These are phyloP conservation scores for Muscina levida DNA, from an alignment of 2,888 invertebrate genomes.

Conservation along the genomic window DNA sequence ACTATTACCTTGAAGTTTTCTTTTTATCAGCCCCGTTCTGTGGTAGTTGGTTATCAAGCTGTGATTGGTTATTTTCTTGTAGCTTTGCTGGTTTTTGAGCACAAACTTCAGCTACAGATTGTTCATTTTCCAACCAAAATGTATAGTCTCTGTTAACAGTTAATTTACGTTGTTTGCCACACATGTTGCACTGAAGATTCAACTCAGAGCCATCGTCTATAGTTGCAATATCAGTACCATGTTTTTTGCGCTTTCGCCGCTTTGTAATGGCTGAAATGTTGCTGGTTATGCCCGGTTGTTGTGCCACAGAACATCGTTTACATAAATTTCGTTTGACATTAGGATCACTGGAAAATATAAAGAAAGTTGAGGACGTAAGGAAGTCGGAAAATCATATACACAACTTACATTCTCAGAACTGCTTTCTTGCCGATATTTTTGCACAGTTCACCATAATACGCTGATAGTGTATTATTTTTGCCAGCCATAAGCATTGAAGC, in stretches of 20 bases:
- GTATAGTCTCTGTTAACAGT: slow-evolving; percentile 71
- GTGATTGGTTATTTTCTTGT: no score
- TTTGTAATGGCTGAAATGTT: slow-evolving; percentile 66
- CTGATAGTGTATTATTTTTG: slow-evolving; percentile 73
- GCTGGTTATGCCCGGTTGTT: slow-evolving; percentile 75
- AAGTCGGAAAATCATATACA: not conserved
- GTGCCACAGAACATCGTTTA: slow-evolving; percentile 75
- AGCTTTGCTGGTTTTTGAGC: no score
- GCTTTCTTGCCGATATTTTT: slow-evolving; percentile 77
- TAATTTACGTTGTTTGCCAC: slow-evolving; percentile 72
- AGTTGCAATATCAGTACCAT: not conserved
- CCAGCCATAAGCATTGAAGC: slow-evolving; percentile 77
- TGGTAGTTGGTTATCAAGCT: no score
- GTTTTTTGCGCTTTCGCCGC: slow-evolving; percentile 46
- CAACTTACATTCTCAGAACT: slow-evolving; percentile 76
- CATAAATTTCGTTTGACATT: slow-evolving; percentile 77
- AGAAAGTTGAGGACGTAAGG: not conserved
- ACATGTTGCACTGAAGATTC: slow-evolving; percentile 72
- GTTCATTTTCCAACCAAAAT: slow-evolving; percentile 76
- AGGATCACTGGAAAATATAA: slow-evolving; percentile 73
- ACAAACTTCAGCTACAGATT: slow-evolving; percentile 71
- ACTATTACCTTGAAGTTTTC: no score
- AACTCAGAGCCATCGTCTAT: slow-evolving; percentile 66
- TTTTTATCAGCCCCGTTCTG: no score
- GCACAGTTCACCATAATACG: slow-evolving; percentile 77